These are phyloP conservation scores for Bufo gargarizans DNA, from an alignment of 2,113 vertebrate species.

Conservation along the genomic window DNA sequence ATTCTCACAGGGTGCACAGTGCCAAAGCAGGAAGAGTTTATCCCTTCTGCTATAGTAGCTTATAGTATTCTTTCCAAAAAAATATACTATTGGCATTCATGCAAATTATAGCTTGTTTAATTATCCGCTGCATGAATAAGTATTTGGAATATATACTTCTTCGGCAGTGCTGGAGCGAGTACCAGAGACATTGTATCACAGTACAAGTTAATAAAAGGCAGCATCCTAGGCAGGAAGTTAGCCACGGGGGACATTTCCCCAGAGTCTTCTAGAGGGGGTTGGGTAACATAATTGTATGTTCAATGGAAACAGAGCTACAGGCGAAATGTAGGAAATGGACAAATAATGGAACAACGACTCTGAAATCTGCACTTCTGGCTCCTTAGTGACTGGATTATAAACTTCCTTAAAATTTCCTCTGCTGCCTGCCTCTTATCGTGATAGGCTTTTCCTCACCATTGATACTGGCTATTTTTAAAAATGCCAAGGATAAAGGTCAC, in stretches of 20 bases:
- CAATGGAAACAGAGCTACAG: conserved; percentile 12
- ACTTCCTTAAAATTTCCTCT: neutral
- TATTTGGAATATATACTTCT: neutral
- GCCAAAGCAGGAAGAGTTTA: neutral
- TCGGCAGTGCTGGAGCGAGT: neutral
- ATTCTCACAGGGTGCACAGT: conserved; percentile 25
- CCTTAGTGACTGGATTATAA: conserved; percentile 13
- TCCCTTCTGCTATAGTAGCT: neutral
- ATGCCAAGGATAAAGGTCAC: neutral
- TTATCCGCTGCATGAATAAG: neutral
- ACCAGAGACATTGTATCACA: neutral
- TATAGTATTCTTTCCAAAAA: neutral
- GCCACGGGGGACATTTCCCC: neutral
- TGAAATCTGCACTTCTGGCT: conserved; percentile 30
- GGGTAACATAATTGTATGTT: conserved; percentile 29
- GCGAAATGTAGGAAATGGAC: neutral
- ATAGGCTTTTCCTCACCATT: neutral
- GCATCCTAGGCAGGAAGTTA: conserved; percentile 29
- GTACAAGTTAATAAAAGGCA: conserved; percentile 28
- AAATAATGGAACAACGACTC: conserved; percentile 27
- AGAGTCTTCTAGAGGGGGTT: neutral
- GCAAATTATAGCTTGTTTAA: neutral
- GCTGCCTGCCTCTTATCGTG: neutral
- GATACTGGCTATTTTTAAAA: conserved; percentile 1
- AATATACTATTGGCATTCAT: neutral